These are phyloP conservation scores for Steromphala cineraria DNA, from an alignment of 2,888 invertebrate genomes.

Conservation along the genomic window DNA sequence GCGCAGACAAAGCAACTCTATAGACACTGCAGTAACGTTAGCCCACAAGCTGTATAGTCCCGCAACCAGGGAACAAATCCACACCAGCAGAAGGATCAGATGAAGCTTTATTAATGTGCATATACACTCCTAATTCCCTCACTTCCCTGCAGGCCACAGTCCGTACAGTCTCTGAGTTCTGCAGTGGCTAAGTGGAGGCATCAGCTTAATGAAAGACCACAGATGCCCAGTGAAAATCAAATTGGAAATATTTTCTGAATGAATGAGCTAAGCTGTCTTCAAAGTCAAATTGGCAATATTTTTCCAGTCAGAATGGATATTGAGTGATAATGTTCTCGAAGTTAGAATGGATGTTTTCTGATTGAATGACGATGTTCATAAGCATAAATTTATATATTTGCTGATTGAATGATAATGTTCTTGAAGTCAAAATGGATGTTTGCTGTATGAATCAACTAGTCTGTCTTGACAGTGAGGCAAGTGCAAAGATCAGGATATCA, in stretches of 20 bases:
- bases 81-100: neutral
- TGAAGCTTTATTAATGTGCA: constrained; percentile 2
- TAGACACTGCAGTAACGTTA: too few relatives aligned
- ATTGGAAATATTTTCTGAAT: neutral
- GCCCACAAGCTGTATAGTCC: neutral
- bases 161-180: neutral
- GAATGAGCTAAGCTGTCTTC: neutral
- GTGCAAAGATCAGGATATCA: neutral
- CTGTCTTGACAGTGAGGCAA: neutral
- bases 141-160: neutral
- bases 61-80: neutral
- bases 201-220: neutral
- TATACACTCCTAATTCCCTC: neutral
- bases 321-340: neutral
- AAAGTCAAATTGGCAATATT: too few relatives aligned
- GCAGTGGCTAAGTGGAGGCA: neutral
- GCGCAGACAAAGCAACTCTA: too few relatives aligned
- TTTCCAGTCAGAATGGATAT: too few relatives aligned
- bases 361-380: too few relatives aligned
- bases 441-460: neutral
- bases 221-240: neutral
- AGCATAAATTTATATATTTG: neutral
- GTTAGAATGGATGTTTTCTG: neutral
- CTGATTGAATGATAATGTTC: neutral
- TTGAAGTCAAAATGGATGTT: neutral